A percentile compares a stretch with the other conserved stretches of the same genome.
phyloP scores from a whole-genome alignment of 1,140 invertebrate species.

The Octopus bimaculoides region DNA sequence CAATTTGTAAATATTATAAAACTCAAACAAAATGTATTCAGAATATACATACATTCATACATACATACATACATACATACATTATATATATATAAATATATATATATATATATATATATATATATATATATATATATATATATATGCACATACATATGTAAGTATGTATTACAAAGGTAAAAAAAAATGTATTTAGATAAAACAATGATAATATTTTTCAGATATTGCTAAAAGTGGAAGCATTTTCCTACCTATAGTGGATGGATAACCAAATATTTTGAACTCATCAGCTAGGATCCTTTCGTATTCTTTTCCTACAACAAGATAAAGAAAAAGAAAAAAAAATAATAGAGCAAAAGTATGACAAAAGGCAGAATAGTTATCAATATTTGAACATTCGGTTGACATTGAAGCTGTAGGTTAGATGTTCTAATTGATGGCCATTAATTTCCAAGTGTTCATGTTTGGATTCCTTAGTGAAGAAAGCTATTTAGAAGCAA shows the following conservation, averaged over 20 bases:
- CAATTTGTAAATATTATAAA: no score
- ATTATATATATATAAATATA: neutral
- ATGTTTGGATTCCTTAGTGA: no score
- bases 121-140: neutral
- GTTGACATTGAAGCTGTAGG: no score
- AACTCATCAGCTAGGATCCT: slow-evolving; percentile 12
- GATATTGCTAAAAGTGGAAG: neutral
- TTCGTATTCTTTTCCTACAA: slow-evolving; percentile 13
- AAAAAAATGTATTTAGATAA: neutral
- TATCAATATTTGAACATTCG: no score
- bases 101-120: slow-evolving; percentile 4
- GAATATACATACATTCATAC: neutral
- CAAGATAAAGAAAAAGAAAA: neutral
- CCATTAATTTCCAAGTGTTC: no score
- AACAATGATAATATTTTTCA: neutral
- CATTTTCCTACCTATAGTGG: neutral
- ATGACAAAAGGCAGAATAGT: neutral
- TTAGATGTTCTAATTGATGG: no score
- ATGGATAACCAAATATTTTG: slow-evolving; percentile 9
- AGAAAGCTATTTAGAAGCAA: no score
- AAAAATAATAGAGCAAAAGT: slow-evolving; percentile 19
- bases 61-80: neutral
- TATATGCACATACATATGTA: neutral
- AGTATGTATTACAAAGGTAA: neutral
- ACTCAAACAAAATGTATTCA: neutral